phyloP scores from a whole-genome alignment of 2,113 vertebrate genomes.

The Pomatorhinus ruficollis region DNA sequence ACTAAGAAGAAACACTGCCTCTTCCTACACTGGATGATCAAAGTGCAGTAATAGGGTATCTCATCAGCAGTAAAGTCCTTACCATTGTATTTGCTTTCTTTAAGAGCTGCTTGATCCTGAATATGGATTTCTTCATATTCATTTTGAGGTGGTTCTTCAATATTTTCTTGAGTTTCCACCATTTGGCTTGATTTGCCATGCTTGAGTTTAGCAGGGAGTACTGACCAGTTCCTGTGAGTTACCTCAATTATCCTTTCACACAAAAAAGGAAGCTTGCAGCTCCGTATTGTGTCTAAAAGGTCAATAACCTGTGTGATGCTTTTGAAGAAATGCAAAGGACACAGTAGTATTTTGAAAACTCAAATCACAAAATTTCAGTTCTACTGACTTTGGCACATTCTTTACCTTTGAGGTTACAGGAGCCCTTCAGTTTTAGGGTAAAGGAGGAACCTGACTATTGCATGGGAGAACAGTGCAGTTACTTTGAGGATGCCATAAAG shows the following conservation, averaged over 20 bases:
- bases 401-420: neutral
- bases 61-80: slow-evolving; percentile 5
- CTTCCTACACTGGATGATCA: neutral
- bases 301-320: slow-evolving; percentile 91
- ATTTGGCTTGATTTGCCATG: slow-evolving; percentile 67
- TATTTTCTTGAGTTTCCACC: slow-evolving; percentile 49
- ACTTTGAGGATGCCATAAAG: neutral
- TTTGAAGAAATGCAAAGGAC: slow-evolving; percentile 58
- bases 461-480: neutral
- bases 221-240: slow-evolving; percentile 82
- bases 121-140: neutral
- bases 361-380: neutral
- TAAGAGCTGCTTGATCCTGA: slow-evolving; percentile 23
- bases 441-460: neutral
- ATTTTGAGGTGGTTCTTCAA: slow-evolving; percentile 22
- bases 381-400: neutral
- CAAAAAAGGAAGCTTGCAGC: slow-evolving; percentile 73
- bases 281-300: slow-evolving; percentile 83
- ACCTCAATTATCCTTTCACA: slow-evolving; percentile 88
- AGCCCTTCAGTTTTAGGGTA: neutral
- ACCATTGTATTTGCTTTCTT: slow-evolving; percentile 63
- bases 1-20: neutral
- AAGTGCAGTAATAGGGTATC: neutral
- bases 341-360: neutral
- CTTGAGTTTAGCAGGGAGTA: slow-evolving; percentile 81